Evolutionary conservation across 2,113 vertebrate genomes (phyloP).

Genomic region (Nipponia nippon): DNA sequence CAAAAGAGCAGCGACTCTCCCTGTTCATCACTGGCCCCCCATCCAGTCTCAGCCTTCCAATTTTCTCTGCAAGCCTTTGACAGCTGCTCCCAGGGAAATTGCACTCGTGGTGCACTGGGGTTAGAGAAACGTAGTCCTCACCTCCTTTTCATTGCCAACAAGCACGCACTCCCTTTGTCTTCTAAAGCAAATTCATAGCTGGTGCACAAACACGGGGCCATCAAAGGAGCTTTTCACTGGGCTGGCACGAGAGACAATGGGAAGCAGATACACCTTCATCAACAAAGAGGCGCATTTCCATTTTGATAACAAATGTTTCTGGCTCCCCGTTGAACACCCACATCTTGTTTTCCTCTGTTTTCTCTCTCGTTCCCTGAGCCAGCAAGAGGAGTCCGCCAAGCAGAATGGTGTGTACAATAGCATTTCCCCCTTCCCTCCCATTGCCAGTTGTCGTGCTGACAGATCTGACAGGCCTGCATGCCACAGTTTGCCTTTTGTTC

Average conservation of each 20-base stretch:
- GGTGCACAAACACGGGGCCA: constrained; percentile 57
- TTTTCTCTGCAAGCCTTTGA: constrained; percentile 41
- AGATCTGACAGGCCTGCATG: constrained; percentile 38
- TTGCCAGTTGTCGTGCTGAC: background rate
- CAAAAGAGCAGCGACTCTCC: background rate
- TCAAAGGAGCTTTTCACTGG: constrained; percentile 54
- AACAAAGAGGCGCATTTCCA: constrained; percentile 61
- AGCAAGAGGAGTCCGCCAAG: background rate
- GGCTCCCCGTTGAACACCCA: background rate
- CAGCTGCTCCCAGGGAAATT: constrained; percentile 47
- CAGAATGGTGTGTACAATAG: background rate
- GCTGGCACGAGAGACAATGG: constrained; percentile 58
- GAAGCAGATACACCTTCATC: constrained; percentile 50
- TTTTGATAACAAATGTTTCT: constrained; percentile 45
- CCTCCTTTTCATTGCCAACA: constrained; percentile 41
- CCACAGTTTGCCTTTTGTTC: background rate
- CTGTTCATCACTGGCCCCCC: background rate
- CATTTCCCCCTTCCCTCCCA: background rate
- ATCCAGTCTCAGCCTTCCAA: background rate
- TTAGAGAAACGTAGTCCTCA: background rate
- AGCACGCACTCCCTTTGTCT: constrained; percentile 47
- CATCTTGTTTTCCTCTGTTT: background rate
- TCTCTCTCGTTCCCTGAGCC: background rate
- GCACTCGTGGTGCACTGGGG: background rate
- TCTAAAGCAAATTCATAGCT: constrained; percentile 66